Evolutionary conservation across 2,888 invertebrate genomes (phyloP), one percentile per base, ranked within the genome.

Genomic region (Noctua janthina): DNA sequence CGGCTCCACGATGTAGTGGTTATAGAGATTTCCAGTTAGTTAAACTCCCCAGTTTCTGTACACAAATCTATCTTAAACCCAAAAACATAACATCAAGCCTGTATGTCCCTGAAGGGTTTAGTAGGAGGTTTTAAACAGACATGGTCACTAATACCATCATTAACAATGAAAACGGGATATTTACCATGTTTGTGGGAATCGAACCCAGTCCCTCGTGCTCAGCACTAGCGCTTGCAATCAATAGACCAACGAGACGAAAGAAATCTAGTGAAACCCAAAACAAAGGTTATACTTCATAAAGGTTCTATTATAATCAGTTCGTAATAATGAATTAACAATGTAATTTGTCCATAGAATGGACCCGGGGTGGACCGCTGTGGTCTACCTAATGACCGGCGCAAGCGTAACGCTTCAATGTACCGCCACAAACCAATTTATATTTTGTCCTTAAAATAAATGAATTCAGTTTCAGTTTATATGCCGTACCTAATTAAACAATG

Each of bases 371-470:
- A 85, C 88, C 88, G 91, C 80, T 86, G 93, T 88, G 93, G 92
- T 91, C 78, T 80, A 86, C 91, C 90, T 93, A 93, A 93, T 91
- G 93, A 91, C 90, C 91, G 81, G 84, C 89, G 85, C 89, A 86
- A 90, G 84, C 89, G 89, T 89, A 88, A 85, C 89, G 89, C 86
- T 87, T 89, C 91, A 89, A 88, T 91, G 91, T 89, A 79, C 46
- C 66, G 79, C 93, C 92, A 82, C 91, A 92, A 91, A 91, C 91
- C 91, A 91, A 93, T 93, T 92, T 91, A 92, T 91, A 87, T 90
- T 89, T 81, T 81, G 86, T 88, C 87, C 87, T 84, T 86, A 85
- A 88, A 91, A 91, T 92, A 86, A 88, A 90, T 88, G 59, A 87
- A 87, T 90, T 83, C 76, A 73, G 64, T 87, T 86, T 83, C 74